phyloP scores from a whole-genome alignment of 2,888 invertebrate species.

The Cheilosia vernalis region DNA sequence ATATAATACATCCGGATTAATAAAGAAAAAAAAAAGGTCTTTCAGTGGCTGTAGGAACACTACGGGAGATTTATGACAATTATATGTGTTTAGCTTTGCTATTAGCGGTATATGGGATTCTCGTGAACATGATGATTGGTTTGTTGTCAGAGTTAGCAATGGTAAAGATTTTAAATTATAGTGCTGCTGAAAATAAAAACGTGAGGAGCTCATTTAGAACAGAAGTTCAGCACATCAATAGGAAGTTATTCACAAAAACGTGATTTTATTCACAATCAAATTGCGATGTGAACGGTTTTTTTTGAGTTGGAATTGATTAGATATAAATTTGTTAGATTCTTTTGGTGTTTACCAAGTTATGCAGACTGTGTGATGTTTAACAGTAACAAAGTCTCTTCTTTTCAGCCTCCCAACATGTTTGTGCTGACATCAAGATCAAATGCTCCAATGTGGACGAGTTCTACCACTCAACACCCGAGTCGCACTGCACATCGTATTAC shows the following conservation, averaged over 20 bases:
- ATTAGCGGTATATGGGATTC: conserved; percentile 6
- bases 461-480: conserved; percentile 85
- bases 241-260: conserved; percentile 45
- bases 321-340: not conserved
- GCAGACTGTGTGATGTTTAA: not conserved
- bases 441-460: conserved; percentile 78
- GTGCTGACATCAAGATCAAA: conserved; percentile 76
- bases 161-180: conserved; percentile 56
- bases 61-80: conserved; percentile 52
- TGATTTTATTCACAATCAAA: conserved; percentile 36
- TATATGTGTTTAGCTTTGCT: conserved; percentile 49
- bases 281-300: not conserved
- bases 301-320: not conserved
- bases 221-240: conserved; percentile 34
- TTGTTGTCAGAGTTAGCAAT: conserved; percentile 29
- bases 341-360: not conserved
- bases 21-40: conserved; percentile 13
- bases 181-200: conserved; percentile 61
- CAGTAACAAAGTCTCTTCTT: not conserved
- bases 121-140: conserved; percentile 20
- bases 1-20: conserved; percentile 60
- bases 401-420: conserved; percentile 46
- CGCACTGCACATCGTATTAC: conserved; percentile 86
- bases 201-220: conserved; percentile 61
- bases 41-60: conserved; percentile 7